phyloP scores from a whole-genome alignment of 2,797 vertebrate genomes.

The Euphonia xanthogaster region DNA sequence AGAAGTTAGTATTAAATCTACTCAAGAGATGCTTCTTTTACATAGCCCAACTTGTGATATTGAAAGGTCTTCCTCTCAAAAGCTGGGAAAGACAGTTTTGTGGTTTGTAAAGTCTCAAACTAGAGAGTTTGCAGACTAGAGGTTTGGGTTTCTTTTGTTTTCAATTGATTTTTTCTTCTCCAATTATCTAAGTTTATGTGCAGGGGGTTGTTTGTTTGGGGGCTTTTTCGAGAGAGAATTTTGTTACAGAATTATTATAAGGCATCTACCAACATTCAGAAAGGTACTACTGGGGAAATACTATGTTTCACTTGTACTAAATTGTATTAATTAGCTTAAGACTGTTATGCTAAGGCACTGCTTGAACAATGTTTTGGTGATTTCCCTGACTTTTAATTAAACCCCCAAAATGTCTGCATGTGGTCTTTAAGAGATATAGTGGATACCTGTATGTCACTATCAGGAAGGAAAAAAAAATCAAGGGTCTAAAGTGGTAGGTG shows the following conservation, averaged over 20 bases:
- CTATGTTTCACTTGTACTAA: not conserved
- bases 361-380: not conserved
- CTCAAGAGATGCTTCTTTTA: not conserved
- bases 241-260: not conserved
- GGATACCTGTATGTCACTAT: not conserved
- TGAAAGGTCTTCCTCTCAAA: not conserved
- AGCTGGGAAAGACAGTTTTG: not conserved
- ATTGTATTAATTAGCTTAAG: not conserved
- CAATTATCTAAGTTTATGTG: not conserved
- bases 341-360: not conserved
- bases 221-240: not conserved
- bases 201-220: not conserved
- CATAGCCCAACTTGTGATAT: accelerated
- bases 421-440: not conserved
- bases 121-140: not conserved
- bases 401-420: not conserved
- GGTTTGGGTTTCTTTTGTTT: not conserved
- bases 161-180: not conserved
- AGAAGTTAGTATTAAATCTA: not conserved
- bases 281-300: not conserved
- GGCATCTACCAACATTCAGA: accelerated
- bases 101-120: not conserved
- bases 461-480: not conserved
- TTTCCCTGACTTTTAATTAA: not conserved
- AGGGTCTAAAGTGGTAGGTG: not conserved